These are phyloP conservation scores for Chironomus tepperi DNA, from an alignment of 1,140 invertebrate genomes.

Conservation along the genomic window DNA sequence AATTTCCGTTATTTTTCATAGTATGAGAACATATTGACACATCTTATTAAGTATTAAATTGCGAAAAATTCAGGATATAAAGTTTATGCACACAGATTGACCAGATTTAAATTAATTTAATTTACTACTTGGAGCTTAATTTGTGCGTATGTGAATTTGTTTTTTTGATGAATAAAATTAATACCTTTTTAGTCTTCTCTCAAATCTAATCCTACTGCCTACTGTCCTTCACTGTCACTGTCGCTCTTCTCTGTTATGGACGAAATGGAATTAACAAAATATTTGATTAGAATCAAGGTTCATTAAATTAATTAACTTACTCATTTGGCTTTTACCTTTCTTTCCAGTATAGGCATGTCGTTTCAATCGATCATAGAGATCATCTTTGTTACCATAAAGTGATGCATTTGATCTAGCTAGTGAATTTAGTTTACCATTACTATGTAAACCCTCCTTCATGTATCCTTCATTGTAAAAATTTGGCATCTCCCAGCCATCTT, in stretches of 20 bases:
- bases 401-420: conserved; percentile 84
- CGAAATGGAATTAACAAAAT: conserved; percentile 26
- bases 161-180: background rate
- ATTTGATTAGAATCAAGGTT: conserved; percentile 25
- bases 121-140: too few relatives aligned
- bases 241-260: conserved; percentile 76
- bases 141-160: too few relatives aligned
- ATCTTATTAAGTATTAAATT: too few relatives aligned
- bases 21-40: too few relatives aligned
- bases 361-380: conserved; percentile 90
- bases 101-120: background rate
- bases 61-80: background rate
- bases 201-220: conserved; percentile 36
- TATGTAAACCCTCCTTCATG: conserved; percentile 69
- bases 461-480: conserved; percentile 96
- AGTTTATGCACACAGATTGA: background rate
- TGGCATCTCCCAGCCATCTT: conserved; percentile 95
- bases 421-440: conserved; percentile 75
- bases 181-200: conserved; percentile 10
- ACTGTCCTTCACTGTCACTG: conserved; percentile 84
- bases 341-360: conserved; percentile 92
- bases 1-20: too few relatives aligned
- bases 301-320: background rate
- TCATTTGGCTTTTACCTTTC: conserved; percentile 59
- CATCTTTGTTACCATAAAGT: conserved; percentile 81